Evolutionary conservation across 2,797 vertebrate genomes (phyloP).

Genomic region (Pangasius krempfi): DNA sequence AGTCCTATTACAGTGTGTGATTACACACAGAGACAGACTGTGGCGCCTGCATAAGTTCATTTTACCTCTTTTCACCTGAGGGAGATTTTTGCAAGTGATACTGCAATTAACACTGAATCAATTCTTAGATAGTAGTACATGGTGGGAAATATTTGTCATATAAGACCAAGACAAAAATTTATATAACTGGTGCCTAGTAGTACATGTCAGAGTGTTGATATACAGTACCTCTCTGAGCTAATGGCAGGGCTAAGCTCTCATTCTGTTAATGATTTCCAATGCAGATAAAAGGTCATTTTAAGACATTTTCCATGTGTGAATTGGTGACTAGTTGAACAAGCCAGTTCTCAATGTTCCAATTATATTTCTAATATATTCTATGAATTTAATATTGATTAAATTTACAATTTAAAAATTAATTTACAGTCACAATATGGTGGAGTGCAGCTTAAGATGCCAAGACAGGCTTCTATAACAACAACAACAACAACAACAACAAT

Average conservation of each 20-base stretch:
- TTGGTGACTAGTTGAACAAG: neutral
- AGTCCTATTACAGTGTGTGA: conserved; percentile 29
- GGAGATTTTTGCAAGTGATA: neutral
- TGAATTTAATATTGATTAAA: neutral
- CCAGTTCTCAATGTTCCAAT: neutral
- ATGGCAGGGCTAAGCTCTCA: neutral
- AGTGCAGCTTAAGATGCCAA: neutral
- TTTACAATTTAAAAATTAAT: neutral
- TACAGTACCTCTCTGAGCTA: neutral
- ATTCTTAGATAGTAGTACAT: neutral
- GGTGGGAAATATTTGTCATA: neutral
- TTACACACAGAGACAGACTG: neutral
- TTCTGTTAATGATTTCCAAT: neutral
- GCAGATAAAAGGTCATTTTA: neutral
- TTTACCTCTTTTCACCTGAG: neutral
- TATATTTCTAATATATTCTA: neutral
- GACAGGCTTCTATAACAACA: neutral
- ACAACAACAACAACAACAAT: neutral
- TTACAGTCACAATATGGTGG: neutral
- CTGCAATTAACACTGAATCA: neutral
- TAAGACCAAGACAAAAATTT: neutral
- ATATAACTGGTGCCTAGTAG: neutral
- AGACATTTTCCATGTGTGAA: neutral
- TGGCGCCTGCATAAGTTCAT: neutral
- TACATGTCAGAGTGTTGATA: neutral